Conservation (phyloP, 2,888 invertebrate genomes). For the Xestia ashworthii region DNA sequence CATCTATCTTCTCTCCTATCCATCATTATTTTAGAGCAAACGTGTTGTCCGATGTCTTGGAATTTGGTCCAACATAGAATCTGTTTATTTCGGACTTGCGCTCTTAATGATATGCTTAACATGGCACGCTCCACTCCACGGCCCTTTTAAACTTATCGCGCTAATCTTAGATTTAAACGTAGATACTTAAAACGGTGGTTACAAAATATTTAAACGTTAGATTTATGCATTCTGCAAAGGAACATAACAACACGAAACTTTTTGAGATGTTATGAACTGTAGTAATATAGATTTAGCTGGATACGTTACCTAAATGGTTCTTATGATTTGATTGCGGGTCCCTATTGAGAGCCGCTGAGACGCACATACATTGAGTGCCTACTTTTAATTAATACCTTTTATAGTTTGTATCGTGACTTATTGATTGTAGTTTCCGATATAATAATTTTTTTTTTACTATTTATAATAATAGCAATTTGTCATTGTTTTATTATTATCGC, state of each 20-base stretch:
- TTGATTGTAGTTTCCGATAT: constrained; percentile 21
- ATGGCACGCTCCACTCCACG: constrained; percentile 54
- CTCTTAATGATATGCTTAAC: constrained; percentile 58
- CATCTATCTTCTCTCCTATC: neutral
- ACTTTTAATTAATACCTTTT: constrained; percentile 46
- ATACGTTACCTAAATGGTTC: constrained; percentile 19
- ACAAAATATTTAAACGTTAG: constrained; percentile 60
- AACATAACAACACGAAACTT: constrained; percentile 26
- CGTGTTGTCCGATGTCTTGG: constrained; percentile 24
- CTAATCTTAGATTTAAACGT: constrained; percentile 51
- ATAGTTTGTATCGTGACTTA: constrained; percentile 22
- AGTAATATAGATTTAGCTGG: constrained; percentile 23
- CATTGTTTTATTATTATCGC: constrained; percentile 35
- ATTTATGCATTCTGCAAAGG: constrained; percentile 41
- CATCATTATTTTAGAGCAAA: constrained; percentile 26
- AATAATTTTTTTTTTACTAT: constrained; percentile 24
- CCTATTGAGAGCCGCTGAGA: constrained; percentile 42
- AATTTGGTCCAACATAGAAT: constrained; percentile 49
- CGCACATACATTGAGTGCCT: constrained; percentile 25
- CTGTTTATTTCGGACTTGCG: constrained; percentile 38
- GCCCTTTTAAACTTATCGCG: constrained; percentile 58
- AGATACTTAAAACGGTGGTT: constrained; percentile 57
- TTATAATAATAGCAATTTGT: constrained; percentile 15
- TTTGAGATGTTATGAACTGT: constrained; percentile 30
- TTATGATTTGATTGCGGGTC: constrained; percentile 42